Evolutionary conservation across 2,797 vertebrate genomes (phyloP).

Genomic region (Etheostoma perlongum): DNA sequence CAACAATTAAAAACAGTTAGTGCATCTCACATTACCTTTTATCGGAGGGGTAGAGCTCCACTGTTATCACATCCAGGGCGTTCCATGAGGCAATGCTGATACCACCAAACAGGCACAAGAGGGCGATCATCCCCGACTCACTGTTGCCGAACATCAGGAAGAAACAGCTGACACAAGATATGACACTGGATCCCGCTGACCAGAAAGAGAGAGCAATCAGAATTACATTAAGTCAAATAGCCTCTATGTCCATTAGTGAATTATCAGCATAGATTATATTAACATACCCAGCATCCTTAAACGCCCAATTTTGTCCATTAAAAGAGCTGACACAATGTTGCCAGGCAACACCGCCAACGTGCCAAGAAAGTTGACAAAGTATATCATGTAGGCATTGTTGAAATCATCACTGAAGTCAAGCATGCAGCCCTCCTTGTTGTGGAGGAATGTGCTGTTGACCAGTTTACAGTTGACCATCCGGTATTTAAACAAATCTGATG

Average conservation of each 20-base stretch:
- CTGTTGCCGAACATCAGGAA: constrained; percentile 97
- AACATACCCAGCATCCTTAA: constrained; percentile 95
- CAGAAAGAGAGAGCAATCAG: not conserved
- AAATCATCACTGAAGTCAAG: constrained; percentile 94
- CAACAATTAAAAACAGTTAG: not conserved
- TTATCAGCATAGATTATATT: constrained; percentile 1
- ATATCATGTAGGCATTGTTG: constrained; percentile 99
- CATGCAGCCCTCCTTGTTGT: constrained; percentile 97
- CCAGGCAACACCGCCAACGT: constrained; percentile 95
- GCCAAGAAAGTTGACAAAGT: constrained; percentile 97
- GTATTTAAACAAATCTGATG: constrained; percentile 89
- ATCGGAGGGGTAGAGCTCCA: constrained; percentile 96
- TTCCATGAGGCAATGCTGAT: constrained; percentile 99
- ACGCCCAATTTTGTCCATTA: constrained; percentile 98
- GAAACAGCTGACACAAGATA: constrained; percentile 97
- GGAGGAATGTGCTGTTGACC: constrained; percentile 94
- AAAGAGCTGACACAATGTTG: constrained; percentile 95
- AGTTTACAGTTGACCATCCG: constrained; percentile 92
- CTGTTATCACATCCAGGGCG: constrained; percentile 94
- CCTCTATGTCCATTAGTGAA: not conserved
- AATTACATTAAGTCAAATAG: not conserved
- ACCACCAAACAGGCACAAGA: constrained; percentile 95
- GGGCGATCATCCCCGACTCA: constrained; percentile 97
- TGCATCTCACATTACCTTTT: constrained; percentile 86
- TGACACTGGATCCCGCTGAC: constrained; percentile 94